Base-by-base conservation (phyloP, 2,888 invertebrate genomes). In the Arge pagana region DNA sequence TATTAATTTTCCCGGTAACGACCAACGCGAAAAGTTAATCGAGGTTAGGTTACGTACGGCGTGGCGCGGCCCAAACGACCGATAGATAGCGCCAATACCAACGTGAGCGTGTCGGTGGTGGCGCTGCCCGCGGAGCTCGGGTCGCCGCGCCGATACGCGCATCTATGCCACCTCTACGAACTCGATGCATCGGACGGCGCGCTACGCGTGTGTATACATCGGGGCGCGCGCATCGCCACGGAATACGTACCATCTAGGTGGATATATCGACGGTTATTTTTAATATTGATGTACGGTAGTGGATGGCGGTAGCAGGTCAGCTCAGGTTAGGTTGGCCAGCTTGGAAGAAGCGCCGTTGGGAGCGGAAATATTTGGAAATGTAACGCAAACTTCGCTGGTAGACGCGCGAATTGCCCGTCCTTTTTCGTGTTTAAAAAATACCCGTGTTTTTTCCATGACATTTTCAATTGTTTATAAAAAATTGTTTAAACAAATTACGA, bases 1-100 rank as follows among this genome's bases (percentile, higher is more conserved):
- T 72, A 72, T 72, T 72, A 72, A 71, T 71, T 70, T 67, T 63
- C 61, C 28, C 56, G 45, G 41, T 49, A 19, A 24, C n/a, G n/a
- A n/a, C n/a, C n/a, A n/a, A n/a, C n/a, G n/a, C n/a, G n/a, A n/a
- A n/a, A n/a, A n/a, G n/a, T n/a, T n/a, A n/a, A n/a, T n/a, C n/a
- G n/a, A n/a, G n/a, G n/a, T n/a, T n/a, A n/a, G n/a, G n/a, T n/a
- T n/a, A n/a, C n/a, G n/a, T n/a, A n/a, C n/a, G n/a, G n/a, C n/a
- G n/a, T n/a, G n/a, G n/a, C n/a, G n/a, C n/a, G n/a, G n/a, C n/a
- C n/a, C n/a, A n/a, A n/a, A n/a, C n/a, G n/a, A n/a, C n/a, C n/a
- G n/a, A n/a, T n/a, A n/a, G n/a, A n/a, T n/a, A n/a, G n/a, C n/a
- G n/a, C n/a, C n/a, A n/a, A n/a, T n/a, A n/a, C n/a, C n/a, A 35